Base-by-base conservation (phyloP, 2,797 vertebrate genomes). In the Pseudochaenichthys georgianus region DNA sequence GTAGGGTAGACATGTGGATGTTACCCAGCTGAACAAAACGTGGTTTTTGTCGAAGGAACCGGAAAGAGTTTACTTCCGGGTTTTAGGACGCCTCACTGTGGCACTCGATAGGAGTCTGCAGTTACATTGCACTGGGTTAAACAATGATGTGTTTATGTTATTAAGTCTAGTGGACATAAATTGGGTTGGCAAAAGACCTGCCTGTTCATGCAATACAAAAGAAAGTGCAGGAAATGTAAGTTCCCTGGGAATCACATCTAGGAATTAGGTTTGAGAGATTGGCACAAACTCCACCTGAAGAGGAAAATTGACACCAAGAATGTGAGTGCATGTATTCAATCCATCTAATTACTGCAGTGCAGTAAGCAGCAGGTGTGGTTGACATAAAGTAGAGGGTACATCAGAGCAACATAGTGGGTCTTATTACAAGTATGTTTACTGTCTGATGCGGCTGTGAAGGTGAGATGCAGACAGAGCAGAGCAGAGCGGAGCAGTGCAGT, bases 391-490 rank as follows among this genome's bases (percentile, higher is more conserved):
- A 41, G 64, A 61, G 70, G 80, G 59, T 67, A 55, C 69, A 76
- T 70, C 31, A 7, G 61, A 15, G 65, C 21, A 23, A 50, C 74
- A 66, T 60, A 38, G 69, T 50, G 67, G 64, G 76, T 70, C 83
- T 87, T 85, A 71, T 84, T 77, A 82, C 72, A 82, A 80, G 75
- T 77, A 67, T 80, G 79, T 77, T 80, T 75, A 57, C 80, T 60
- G 80, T 80, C 64, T 86, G 87, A 87, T 71, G 75, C 61, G 64
- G 73, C 82, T 84, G 81, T 73, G 81, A 82, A 81, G 83, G 81
- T 83, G 85, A 90, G 82, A 87, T 57, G 77, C 71, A 85, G 86
- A 71, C 58, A 73, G 81, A 75, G 82, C 57, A 13, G 68, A 86
- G 75, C 57, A 13, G 68, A 86, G 75, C 38, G 1, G 63, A 87